Conservation (phyloP, 2,113 vertebrate genomes). For the Chlorocebus sabaeus region DNA sequence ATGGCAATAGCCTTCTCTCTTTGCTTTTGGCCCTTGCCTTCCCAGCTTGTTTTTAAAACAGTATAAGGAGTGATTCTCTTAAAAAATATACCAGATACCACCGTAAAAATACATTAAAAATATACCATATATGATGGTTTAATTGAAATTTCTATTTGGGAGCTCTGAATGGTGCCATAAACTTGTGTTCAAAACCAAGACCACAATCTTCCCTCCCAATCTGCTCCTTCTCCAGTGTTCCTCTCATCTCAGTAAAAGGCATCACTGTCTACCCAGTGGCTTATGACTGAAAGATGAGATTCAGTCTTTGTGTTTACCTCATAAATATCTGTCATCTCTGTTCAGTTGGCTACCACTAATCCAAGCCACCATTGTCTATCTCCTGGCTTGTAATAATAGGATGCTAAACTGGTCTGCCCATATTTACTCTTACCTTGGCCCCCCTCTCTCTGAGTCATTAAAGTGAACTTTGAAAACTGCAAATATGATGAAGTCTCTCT, state of each 20-base stretch:
- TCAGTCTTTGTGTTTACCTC: neutral
- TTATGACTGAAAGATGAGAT: neutral
- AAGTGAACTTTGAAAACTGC: neutral
- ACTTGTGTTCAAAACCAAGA: neutral
- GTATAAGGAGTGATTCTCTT: neutral
- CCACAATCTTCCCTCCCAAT: neutral
- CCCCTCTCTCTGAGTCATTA: neutral
- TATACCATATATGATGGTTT: neutral
- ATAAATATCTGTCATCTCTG: neutral
- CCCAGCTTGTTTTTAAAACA: neutral
- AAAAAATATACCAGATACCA: neutral
- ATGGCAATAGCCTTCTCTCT: neutral
- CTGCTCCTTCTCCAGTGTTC: neutral
- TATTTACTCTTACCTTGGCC: neutral
- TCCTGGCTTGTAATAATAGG: neutral
- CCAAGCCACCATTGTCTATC: neutral
- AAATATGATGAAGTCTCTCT: neutral
- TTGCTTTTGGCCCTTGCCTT: neutral
- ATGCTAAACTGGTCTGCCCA: neutral
- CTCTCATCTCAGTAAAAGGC: neutral
- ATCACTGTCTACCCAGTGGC: neutral
- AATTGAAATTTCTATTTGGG: neutral
- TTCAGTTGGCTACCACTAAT: neutral
- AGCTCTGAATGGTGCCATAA: neutral
- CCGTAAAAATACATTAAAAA: too few relatives aligned